Percentiles rank a stretch among this genome's conserved stretches.
Evolutionary conservation across 2,113 vertebrate genomes (phyloP).

Genomic region (Atherinomorus stipes): DNA sequence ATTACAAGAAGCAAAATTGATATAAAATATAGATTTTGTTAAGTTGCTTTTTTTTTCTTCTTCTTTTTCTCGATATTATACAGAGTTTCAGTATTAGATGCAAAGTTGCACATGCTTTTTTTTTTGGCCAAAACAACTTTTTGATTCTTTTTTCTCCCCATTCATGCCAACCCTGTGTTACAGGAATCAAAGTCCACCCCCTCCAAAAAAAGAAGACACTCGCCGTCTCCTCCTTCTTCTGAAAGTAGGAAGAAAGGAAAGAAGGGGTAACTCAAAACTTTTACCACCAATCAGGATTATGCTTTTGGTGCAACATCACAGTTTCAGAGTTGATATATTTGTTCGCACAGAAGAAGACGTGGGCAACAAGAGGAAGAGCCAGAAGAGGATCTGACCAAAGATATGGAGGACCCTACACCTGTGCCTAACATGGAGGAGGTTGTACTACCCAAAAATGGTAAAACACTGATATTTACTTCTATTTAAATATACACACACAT

Average conservation of each 20-base stretch:
- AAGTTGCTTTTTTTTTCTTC: background rate
- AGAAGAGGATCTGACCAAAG: slow-evolving; percentile 96
- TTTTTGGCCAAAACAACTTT: background rate
- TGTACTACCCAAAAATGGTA: slow-evolving; percentile 95
- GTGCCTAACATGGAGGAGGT: slow-evolving; percentile 98
- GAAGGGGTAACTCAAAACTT: slow-evolving; percentile 86
- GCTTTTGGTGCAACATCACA: background rate
- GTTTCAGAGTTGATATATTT: slow-evolving; percentile 1
- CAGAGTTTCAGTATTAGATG: background rate
- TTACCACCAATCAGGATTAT: background rate
- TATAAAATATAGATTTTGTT: background rate
- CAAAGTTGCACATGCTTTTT: background rate
- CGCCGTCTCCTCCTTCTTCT: slow-evolving; percentile 90
- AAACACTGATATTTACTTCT: no score
- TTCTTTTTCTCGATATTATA: background rate
- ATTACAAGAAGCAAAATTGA: no score
- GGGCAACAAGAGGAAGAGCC: slow-evolving; percentile 92
- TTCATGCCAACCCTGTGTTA: background rate
- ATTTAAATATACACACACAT: no score
- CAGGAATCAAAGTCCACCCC: slow-evolving; percentile 88
- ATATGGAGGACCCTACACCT: slow-evolving; percentile 97
- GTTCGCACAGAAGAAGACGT: slow-evolving; percentile 84
- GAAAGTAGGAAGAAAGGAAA: slow-evolving; percentile 95
- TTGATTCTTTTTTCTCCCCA: background rate
- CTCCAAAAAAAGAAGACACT: slow-evolving; percentile 91